Percentiles rank a stretch among this genome's conserved stretches.
phyloP scores from a whole-genome alignment of 2,797 vertebrate genomes.

The Sebastes cheni region DNA sequence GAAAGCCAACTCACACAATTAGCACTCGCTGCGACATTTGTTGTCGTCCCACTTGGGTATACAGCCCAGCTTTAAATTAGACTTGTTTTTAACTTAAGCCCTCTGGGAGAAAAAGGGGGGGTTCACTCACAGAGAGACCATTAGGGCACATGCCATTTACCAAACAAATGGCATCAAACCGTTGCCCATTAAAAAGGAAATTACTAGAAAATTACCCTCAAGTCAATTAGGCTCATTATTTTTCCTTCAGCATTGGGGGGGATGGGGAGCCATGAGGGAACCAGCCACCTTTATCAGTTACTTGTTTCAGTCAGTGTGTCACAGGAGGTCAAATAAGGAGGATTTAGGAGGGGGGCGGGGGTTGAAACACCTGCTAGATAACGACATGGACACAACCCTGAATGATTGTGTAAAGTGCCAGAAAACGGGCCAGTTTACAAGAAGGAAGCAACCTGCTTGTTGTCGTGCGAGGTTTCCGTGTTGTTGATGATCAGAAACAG shows the following conservation, averaged over 20 bases:
- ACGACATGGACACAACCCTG: conserved; percentile 13
- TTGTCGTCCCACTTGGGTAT: conserved; percentile 25
- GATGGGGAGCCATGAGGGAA: conserved; percentile 20
- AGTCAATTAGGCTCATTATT: conserved; percentile 77
- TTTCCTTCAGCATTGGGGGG: conserved; percentile 39
- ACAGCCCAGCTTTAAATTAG: conserved; percentile 37
- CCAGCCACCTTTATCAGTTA: conserved; percentile 46
- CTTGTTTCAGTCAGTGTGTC: conserved; percentile 45
- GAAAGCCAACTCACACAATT: conserved; percentile 37
- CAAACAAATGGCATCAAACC: conserved; percentile 76
- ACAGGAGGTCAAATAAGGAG: conserved; percentile 45
- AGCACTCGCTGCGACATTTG: conserved; percentile 38
- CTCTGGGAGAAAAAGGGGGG: conserved; percentile 36
- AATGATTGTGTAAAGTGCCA: background rate
- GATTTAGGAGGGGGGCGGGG: background rate
- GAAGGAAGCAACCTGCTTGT: conserved; percentile 18
- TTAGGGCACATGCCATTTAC: conserved; percentile 73
- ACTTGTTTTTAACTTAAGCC: conserved; percentile 32
- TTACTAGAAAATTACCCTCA: conserved; percentile 73
- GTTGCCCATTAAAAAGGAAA: conserved; percentile 77
- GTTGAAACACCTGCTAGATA: conserved; percentile 69
- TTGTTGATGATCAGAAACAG: conserved; percentile 44
- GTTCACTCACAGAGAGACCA: conserved; percentile 51
- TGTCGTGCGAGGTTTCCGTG: background rate
- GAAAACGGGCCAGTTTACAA: conserved; percentile 14